Evolutionary conservation across 2,888 invertebrate species (phyloP), one percentile per base, ranked within the genome.

Genomic region (Plebejus argus): DNA sequence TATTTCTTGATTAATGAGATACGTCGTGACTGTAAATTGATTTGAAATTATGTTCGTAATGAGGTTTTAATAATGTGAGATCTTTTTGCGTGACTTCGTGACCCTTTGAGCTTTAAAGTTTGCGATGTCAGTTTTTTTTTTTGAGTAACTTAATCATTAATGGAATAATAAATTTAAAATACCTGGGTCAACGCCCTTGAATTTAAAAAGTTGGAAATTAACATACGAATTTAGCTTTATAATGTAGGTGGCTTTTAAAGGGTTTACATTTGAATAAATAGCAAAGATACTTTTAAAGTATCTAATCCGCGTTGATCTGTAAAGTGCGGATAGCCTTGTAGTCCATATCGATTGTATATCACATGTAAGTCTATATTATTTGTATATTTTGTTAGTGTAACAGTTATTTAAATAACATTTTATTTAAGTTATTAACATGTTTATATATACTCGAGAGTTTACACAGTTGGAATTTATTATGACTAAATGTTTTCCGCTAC

Each of bases 21-120:
- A 45, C 72, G 15, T 45, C 45, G 39, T 45, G 72, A 23, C 72
- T 18, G 49, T 72, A 72, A 72, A 23, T 49, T 45, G 72, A 45
- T 45, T 20, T 45, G 45, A 72, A 45, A 18, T 72, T 45, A 20
- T 33, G 28, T 66, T 6, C 6, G 28, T 33, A 66, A 66, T 33
- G 66, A 66, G 15, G 66, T 66, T 66, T 66, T 66, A 66, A 33
- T 66, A 66, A 28, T 33, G 28, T 61, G 20, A 61, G 12, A 23
- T 15, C 18, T 33, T 66, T 66, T 33, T 33, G 66, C 66, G 66
- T 33, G 28, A 15, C 28, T 66, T 28, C 28, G 66, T 66, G 66
- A 66, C 66, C 66, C 33, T 33, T 61, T 23, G 61, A 12, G 23
- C 20, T 66, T 66, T 6, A 18, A 33, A 28, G 5, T 18, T 66